Conservation (phyloP, 2,888 invertebrate species). For the Merodon equestris region DNA sequence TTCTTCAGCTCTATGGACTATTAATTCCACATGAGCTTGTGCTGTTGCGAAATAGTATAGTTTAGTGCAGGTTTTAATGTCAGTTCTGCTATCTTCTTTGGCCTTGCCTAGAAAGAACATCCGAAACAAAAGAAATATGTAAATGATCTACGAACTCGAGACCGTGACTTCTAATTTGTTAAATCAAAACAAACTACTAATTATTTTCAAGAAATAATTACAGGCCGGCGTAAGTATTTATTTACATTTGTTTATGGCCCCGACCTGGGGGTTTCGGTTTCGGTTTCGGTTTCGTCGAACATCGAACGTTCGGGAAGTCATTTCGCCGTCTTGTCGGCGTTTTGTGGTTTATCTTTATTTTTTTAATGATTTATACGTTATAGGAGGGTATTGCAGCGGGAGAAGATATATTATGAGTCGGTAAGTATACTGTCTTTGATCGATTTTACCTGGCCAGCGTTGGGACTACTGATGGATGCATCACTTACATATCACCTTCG, state of each 20-base stretch:
- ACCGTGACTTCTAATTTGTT: constrained; percentile 70
- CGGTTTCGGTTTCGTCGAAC: not conserved
- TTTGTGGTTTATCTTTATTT: too few species aligned
- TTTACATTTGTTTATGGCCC: constrained; percentile 69
- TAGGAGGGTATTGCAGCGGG: too few species aligned
- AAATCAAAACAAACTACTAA: constrained; percentile 72
- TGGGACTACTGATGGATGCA: too few species aligned
- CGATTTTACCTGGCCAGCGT: too few species aligned
- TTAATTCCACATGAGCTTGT: constrained; percentile 49
- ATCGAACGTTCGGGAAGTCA: too few species aligned
- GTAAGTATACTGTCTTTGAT: too few species aligned
- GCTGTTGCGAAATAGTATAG: too few species aligned
- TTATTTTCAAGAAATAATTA: constrained; percentile 70
- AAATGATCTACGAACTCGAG: constrained; percentile 57
- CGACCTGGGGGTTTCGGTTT: constrained; percentile 15
- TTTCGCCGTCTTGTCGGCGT: too few species aligned
- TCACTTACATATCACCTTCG: too few species aligned
- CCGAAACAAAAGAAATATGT: constrained; percentile 40
- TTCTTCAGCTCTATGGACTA: constrained; percentile 53
- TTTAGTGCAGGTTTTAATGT: not conserved
- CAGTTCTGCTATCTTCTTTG: constrained; percentile 12
- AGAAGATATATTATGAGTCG: too few species aligned
- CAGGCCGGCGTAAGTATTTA: constrained; percentile 71
- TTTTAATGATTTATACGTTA: too few species aligned
- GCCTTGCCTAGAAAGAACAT: constrained; percentile 30